phyloP scores from a whole-genome alignment of 2,113 vertebrate genomes.

The Hemiscyllium ocellatum region DNA sequence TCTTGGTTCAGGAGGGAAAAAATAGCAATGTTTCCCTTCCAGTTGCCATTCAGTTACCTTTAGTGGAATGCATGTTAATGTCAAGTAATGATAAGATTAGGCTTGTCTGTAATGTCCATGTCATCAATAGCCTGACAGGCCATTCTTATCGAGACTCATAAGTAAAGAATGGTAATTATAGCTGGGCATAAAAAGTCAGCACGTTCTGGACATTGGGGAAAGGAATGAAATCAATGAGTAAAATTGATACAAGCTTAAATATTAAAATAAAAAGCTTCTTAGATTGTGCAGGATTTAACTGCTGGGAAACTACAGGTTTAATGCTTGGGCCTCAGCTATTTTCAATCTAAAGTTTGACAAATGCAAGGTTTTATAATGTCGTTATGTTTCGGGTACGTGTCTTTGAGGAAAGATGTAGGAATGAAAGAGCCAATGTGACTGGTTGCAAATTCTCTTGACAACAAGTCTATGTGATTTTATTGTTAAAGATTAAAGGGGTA shows the following conservation, averaged over 20 bases:
- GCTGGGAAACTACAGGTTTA: too few relatives aligned
- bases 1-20: neutral
- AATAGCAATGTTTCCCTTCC: neutral
- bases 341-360: too few relatives aligned
- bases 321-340: too few relatives aligned
- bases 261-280: neutral
- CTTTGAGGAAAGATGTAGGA: too few relatives aligned
- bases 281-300: too few relatives aligned
- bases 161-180: neutral
- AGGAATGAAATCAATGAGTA: neutral
- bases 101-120: neutral
- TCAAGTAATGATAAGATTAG: neutral
- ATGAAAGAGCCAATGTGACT: too few relatives aligned
- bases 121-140: neutral
- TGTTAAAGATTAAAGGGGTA: too few relatives aligned
- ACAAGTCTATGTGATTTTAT: too few relatives aligned
- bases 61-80: neutral
- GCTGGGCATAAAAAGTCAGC: neutral
- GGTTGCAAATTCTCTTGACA: too few relatives aligned
- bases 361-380: too few relatives aligned
- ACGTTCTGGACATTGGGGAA: neutral
- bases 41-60: neutral
- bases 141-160: neutral
- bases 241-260: neutral
- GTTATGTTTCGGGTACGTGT: too few relatives aligned